phyloP scores from a whole-genome alignment of 2,113 vertebrate species.

The Pygoscelis antarcticus region DNA sequence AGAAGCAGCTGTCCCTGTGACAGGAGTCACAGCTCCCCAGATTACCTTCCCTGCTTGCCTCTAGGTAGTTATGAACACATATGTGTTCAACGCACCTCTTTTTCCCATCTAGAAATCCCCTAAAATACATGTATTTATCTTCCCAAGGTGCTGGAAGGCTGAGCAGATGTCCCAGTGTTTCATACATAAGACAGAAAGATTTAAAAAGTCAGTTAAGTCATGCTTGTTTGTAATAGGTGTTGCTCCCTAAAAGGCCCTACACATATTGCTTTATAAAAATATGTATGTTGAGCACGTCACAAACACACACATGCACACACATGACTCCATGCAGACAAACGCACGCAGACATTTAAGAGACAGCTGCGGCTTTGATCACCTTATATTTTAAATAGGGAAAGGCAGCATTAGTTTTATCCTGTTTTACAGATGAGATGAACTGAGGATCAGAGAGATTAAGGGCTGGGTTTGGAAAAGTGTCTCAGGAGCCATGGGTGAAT shows the following conservation, averaged over 20 bases:
- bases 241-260: not conserved
- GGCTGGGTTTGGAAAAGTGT: not conserved
- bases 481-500: not conserved
- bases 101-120: not conserved
- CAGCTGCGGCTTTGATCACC: not conserved
- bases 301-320: not conserved
- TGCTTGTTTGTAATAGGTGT: not conserved
- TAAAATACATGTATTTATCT: not conserved
- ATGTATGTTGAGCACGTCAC: accelerated
- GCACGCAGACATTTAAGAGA: not conserved
- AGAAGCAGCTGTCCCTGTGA: not conserved
- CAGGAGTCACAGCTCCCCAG: not conserved
- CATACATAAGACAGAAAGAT: not conserved
- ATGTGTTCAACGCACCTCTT: accelerated
- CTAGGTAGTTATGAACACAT: not conserved
- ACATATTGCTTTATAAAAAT: not conserved
- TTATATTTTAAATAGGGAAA: not conserved
- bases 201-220: not conserved
- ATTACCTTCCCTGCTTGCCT: not conserved
- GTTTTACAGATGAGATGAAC: not conserved
- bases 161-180: not conserved
- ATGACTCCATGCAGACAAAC: not conserved
- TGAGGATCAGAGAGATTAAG: not conserved
- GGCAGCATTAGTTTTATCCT: not conserved
- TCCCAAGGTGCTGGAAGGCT: not conserved